Evolutionary conservation across 2,113 vertebrate species (phyloP), one percentile per base, ranked within the genome.

Genomic region (Jacana jacana): DNA sequence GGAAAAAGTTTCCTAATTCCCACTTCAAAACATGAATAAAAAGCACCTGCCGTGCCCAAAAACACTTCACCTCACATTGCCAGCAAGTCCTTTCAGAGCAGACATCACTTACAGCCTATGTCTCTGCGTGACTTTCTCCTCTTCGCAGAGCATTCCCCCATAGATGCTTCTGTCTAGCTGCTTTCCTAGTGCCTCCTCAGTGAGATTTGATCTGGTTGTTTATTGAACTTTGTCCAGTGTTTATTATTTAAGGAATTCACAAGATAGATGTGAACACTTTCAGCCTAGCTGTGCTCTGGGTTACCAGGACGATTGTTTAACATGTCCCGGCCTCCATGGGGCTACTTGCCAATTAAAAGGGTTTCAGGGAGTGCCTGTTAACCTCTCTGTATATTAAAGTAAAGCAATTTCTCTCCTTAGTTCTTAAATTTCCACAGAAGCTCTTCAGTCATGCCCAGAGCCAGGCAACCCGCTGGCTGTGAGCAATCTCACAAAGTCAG

Each of bases 161-260:
- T 35, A 66, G 58, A 33, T 5, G 2, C 10, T 63, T 82, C 54
- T 89, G 54, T 44, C 12, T 22, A 75, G 68, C 35, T 84, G 42
- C 65, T 91, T 76, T 64, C 52, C 76, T 46, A 6, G 24, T 64
- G 48, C 18, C 39, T 88, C 42, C 85, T 86, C 72, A 57, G 16
- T 0, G 7, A 89, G 88, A 70, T 91, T 73, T 95, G 70, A 80
- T 86, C 87, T 86, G 40, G 25, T 31, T 88, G 90, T 90, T 96
- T 96, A 88, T 71, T 7, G 35, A 96, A 85, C 42, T 94, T 75
- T 93, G 42, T 71, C 70, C 69, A 27, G 39, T 64, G 90, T 95
- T 97, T 88, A 69, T 83, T 92, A 78, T 94, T 96, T 81, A 88
- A 93, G 60, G 76, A 95, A 86, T 95, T 78, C 82, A 92, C 64